Evolutionary conservation across 2,888 invertebrate genomes (phyloP).

Genomic region (Agonopterix heracliana): DNA sequence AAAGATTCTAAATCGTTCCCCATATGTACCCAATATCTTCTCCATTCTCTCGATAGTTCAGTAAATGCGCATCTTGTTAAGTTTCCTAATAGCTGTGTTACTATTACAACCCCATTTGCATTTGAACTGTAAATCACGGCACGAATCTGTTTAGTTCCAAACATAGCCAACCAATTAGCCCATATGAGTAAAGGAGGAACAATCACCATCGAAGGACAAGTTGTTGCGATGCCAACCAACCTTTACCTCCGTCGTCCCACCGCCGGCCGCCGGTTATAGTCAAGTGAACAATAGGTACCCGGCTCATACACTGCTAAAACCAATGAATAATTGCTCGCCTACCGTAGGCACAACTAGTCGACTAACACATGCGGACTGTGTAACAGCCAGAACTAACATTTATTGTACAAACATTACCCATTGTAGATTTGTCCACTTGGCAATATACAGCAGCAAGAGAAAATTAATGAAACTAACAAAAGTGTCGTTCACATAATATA

Average conservation of each 20-base stretch:
- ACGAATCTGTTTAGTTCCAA: slow-evolving; percentile 14
- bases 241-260: slow-evolving; percentile 25
- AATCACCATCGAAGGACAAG: slow-evolving; percentile 31
- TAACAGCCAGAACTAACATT: background rate
- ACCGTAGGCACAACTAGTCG: slow-evolving; percentile 24
- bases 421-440: background rate
- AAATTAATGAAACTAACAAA: background rate
- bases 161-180: slow-evolving; percentile 12
- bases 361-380: background rate
- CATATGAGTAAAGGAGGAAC: slow-evolving; percentile 19
- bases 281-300: slow-evolving; percentile 45
- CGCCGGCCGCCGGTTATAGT: slow-evolving; percentile 25
- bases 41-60: too few relatives aligned
- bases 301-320: slow-evolving; percentile 45
- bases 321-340: slow-evolving; percentile 49
- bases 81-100: too few relatives aligned
- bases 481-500: background rate
- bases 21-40: too few relatives aligned
- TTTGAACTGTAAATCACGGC: slow-evolving; percentile 12
- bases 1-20: slow-evolving; percentile 12
- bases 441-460: background rate
- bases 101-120: too few relatives aligned
- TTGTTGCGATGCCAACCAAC: slow-evolving; percentile 21
- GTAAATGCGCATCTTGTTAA: too few relatives aligned
- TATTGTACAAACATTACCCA: background rate